Conservation (phyloP, 2,888 invertebrate genomes). For the Candidula unifasciata region DNA sequence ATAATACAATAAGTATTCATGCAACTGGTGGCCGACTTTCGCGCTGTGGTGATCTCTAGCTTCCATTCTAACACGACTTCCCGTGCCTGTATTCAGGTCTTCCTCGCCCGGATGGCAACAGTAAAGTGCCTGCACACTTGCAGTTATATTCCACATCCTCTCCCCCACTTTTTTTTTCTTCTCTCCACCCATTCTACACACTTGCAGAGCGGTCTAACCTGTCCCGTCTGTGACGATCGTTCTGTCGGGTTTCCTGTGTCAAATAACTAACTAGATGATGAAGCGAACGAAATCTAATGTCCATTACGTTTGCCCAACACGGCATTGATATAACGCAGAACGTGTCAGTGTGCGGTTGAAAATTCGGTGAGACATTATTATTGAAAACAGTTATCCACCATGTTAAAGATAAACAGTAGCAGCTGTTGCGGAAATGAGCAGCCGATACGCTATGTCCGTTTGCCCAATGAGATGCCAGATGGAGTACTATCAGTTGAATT, state of each 20-base stretch:
- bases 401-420: neutral
- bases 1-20: too few relatives aligned
- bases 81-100: too few relatives aligned
- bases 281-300: neutral
- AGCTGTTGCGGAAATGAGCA: neutral
- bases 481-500: constrained; percentile 32
- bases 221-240: too few relatives aligned
- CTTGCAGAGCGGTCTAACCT: too few relatives aligned
- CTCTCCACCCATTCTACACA: neutral
- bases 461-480: constrained; percentile 35
- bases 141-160: too few relatives aligned
- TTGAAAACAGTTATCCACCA: neutral
- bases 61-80: too few relatives aligned
- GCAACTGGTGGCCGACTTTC: too few relatives aligned
- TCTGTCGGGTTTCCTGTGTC: too few relatives aligned
- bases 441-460: constrained; percentile 21
- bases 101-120: too few relatives aligned
- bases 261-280: neutral
- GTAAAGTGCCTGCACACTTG: too few relatives aligned
- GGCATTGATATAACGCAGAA: neutral
- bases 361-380: neutral
- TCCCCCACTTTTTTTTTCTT: too few relatives aligned
- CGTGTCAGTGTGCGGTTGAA: neutral
- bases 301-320: neutral
- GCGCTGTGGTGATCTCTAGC: too few relatives aligned